Base-by-base conservation (phyloP, 2,888 invertebrate species). In the Fissipunctia ypsillon region DNA sequence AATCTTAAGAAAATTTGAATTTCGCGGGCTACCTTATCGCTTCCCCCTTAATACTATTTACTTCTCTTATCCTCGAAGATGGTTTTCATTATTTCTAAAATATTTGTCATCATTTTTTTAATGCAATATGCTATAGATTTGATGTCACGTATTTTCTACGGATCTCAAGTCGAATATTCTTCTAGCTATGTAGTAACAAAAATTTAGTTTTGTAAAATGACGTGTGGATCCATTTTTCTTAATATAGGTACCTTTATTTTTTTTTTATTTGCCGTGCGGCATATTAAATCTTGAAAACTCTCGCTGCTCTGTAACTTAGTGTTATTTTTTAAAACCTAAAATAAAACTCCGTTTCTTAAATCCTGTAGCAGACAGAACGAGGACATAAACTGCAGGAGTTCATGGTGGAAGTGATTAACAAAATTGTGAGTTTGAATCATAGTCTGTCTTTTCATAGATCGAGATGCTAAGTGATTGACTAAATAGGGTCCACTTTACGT, bases 361-460 rank as follows among this genome's bases (percentile, higher is more conserved):
- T 64, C 2, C 9, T 41, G 14, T n/a, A 41, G 63, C 1, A 48
- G 2, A 0, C 1, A 1, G 7, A 10, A 19, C 1, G 2, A 0
- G 31, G 35, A n/a, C 7, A 3, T 7, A n/a, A 3, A 3, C 0
- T n/a, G 3, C 3, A 22, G 14, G 57, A 35, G 12, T 0, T 7
- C 2, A 0, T 2, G 7, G 0, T 7, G 0, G 0, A 35, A 0
- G 14, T 3, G 7, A 0, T n/a, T 14, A 7, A 6, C 0, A 3
- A 14, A n/a, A 0, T 19, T 19, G 71, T 71, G 38, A 57, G 69
- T 69, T 41, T 41, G 0, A 28, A 35, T 67, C 10, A 31, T 52
- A 25, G 14, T 65, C 7, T 12, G 35, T 41, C 16, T 41, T 31
- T 66, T 41, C n/a, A 19, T 16, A 28, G 22, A 28, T 41, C 16